Evolutionary conservation across 2,888 invertebrate genomes (phyloP), one percentile per base, ranked within the genome.

Genomic region (Orgyia antiqua): DNA sequence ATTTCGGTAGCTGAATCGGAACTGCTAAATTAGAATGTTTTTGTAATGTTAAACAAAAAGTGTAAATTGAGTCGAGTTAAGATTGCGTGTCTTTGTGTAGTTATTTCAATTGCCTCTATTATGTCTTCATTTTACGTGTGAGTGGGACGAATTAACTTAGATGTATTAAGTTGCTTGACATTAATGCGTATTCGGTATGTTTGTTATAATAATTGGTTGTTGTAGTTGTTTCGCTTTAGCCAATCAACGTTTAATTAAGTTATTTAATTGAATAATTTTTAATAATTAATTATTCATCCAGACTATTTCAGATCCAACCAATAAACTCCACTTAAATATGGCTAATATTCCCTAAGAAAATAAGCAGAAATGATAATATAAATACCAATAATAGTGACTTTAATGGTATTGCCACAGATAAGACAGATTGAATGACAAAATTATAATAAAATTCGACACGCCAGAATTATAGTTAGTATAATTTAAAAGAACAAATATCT

Each of bases 71-170:
- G 42, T 42, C 43, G 59, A 51, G 62, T 64, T 60, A 59, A 60
- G 64, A 61, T 68, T 54, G 52, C 52, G 48, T 52, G 65, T 57
- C 54, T 33, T 50, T 33, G 38, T 41, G 62, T 60, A 63, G 63
- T 63, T 67, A 51, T 51, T 56, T 45, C 65, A 68, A 69, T 70
- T 67, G 60, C 57, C 52, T 41, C 58, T 51, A 73, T 72, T 71
- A 71, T 58, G 67, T 68, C 68, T 72, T 75, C 56, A 71, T 68
- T 67, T 71, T 61, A 68, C 53, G 60, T 60, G 53, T 53, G 51
- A 57, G 52, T 45, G 53, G 52, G 53, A 59, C 55, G 47, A 48
- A 45, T 54, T 47, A 45, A 35, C 40, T 35, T 20, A 31, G 36
- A 33, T 34, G 33, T 40, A 49, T 50, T 44, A 46, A 40, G 41